Base-by-base conservation (phyloP, 2,113 vertebrate species). In the Etheostoma cragini region DNA sequence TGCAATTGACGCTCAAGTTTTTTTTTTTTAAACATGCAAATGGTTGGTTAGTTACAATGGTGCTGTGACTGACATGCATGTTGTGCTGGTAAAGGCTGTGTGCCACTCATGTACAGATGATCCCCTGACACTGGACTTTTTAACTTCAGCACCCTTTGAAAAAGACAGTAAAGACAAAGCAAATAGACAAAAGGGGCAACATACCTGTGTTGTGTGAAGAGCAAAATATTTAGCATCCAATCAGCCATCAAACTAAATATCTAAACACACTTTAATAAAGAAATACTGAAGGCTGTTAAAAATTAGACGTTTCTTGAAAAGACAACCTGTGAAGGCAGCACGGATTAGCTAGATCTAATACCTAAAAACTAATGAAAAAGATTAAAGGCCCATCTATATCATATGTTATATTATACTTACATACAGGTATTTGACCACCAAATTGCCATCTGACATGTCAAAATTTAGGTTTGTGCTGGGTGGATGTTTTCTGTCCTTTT, bases 231-330 rank as follows among this genome's bases (percentile, higher is more conserved):
- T 68, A 57, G 52, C n/a, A n/a, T 50, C 52, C 6, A 66, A 52
- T 60, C 61, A 80, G 22, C 42, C 42, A 8, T 42, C 52, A 66
- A 66, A 42, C 52, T 60, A 81, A 68, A 75, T 62, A 60, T 60
- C 2, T 22, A 30, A 66, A 67, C 22, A 19, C 26, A 57, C n/a
- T 54, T 15, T 17, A 49, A 49, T 16, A 53, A 64, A 72, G 7
- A 65, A 22, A 73, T 26, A 49, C 26, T 50, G 21, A 8, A 17
- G 16, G 68, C 4, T 66, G 56, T 72, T 26, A 56, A 35, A 38
- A 45, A 60, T 66, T 72, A 60, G 33, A 24, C 17, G 13, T 72
- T 65, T 54, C 47, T 38, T n/a, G 14, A n/a, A 67, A 26, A 24
- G 52, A 8, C 33, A 6, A 19, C 30, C 14, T 53, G 17, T 53